These are phyloP conservation scores for Nematolebias whitei DNA, from an alignment of 2,113 vertebrate species.

Conservation along the genomic window DNA sequence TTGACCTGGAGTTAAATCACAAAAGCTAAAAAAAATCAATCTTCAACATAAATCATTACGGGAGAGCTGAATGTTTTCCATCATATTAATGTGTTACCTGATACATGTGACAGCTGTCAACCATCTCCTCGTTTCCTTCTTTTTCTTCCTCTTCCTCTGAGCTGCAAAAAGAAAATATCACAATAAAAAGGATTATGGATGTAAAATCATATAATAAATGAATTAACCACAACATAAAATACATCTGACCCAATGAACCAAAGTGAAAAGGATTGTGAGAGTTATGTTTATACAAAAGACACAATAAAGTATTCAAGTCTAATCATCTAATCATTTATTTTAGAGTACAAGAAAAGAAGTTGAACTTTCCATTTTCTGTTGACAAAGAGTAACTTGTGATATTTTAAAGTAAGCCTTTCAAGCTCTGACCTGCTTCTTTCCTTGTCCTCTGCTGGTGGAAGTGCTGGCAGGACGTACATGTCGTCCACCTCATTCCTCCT, in stretches of 20 bases:
- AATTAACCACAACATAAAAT: background rate
- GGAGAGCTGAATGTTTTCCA: background rate
- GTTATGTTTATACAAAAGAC: background rate
- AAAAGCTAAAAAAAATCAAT: too few species aligned
- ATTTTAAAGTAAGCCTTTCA: background rate
- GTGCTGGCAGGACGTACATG: conserved; percentile 87
- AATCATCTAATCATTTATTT: too few species aligned
- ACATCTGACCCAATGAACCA: background rate
- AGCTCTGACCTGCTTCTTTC: conserved; percentile 84
- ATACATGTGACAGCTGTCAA: conserved; percentile 76
- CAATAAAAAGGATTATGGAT: background rate
- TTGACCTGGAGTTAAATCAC: too few species aligned
- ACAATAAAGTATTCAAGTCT: background rate
- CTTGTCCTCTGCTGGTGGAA: conserved; percentile 79
- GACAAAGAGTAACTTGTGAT: too few species aligned
- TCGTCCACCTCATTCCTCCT: conserved; percentile 86
- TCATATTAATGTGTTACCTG: conserved; percentile 77
- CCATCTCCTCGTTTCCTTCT: conserved; percentile 80
- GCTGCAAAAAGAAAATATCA: conserved; percentile 40
- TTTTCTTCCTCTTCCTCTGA: conserved; percentile 87
- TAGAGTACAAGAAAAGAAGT: too few species aligned
- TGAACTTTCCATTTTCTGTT: too few species aligned
- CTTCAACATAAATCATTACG: too few species aligned
- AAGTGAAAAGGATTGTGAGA: background rate
- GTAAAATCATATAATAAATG: background rate